Conservation (phyloP, 2,113 vertebrate genomes). For the Ariopsis seemanni region DNA sequence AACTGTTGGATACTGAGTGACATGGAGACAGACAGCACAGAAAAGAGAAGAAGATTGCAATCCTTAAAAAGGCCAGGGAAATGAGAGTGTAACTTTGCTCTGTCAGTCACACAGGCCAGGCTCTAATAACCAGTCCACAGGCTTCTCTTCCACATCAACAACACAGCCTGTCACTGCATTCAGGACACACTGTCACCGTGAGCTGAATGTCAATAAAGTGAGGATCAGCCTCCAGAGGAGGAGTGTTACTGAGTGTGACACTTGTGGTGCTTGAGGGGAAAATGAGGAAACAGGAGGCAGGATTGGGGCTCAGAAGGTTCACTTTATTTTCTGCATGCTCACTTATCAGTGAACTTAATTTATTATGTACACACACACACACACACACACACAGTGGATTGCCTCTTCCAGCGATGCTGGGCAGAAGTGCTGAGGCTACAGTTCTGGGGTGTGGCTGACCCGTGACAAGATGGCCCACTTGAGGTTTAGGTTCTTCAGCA, state of each 20-base stretch:
- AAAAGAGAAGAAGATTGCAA: conserved; percentile 12
- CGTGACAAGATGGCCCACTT: no score
- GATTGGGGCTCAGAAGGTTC: no score
- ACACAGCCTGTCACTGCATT: conserved; percentile 10
- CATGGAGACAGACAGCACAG: conserved; percentile 47
- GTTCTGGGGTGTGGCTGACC: no score
- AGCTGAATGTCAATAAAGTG: conserved; percentile 18
- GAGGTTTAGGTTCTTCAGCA: no score
- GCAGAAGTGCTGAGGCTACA: no score
- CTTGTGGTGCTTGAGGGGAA: no score
- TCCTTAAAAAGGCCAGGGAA: conserved; percentile 23
- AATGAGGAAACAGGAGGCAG: no score
- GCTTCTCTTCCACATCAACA: conserved; percentile 28
- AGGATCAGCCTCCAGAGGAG: conserved; percentile 1
- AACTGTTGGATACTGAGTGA: conserved; percentile 27
- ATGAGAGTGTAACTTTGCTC: conserved; percentile 22
- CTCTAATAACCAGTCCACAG: conserved; percentile 34
- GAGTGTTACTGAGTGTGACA: neutral
- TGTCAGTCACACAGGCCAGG: conserved; percentile 8
- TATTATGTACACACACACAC: no score
- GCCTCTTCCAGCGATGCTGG: no score
- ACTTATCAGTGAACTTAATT: no score
- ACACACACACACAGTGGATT: no score
- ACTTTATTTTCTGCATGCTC: no score
- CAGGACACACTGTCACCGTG: neutral